These are phyloP conservation scores for Lates japonicus DNA, from an alignment of 2,797 vertebrate species.

Conservation along the genomic window DNA sequence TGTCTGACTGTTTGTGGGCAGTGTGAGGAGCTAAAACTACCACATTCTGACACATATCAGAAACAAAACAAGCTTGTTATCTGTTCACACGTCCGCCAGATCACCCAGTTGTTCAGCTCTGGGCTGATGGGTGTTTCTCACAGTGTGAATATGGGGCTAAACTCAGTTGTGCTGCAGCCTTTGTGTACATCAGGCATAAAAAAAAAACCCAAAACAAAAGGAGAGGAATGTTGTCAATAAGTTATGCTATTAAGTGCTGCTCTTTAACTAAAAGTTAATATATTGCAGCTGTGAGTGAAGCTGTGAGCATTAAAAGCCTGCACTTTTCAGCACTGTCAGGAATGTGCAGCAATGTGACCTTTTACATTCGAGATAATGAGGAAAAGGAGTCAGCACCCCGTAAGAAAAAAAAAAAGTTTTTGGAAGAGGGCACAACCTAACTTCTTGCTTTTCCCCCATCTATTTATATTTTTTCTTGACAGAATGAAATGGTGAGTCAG, in stretches of 20 bases:
- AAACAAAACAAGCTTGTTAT: slow-evolving; percentile 30
- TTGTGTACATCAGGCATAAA: not conserved
- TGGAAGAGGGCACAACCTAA: not conserved
- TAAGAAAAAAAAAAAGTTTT: not conserved
- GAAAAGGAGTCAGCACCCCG: slow-evolving; percentile 15
- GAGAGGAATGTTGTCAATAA: not conserved
- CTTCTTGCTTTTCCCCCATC: not conserved
- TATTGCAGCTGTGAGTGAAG: slow-evolving; percentile 12
- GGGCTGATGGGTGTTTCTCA: slow-evolving; percentile 1
- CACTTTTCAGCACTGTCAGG: slow-evolving; percentile 21
- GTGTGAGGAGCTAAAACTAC: not conserved
- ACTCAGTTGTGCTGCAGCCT: not conserved
- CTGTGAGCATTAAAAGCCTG: not conserved
- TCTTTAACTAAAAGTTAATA: slow-evolving; percentile 18
- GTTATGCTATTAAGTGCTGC: slow-evolving; percentile 4
- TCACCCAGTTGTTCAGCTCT: not conserved
- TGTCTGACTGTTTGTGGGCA: not conserved
- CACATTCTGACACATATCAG: not conserved
- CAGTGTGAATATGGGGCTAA: not conserved
- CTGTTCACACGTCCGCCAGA: not conserved
- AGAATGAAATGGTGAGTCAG: slow-evolving; percentile 22
- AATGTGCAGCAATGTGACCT: slow-evolving; percentile 42
- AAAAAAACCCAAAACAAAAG: too few relatives aligned
- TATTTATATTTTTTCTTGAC: slow-evolving; percentile 26
- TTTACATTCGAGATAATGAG: slow-evolving; percentile 49